phyloP scores from a whole-genome alignment of 2,113 vertebrate species.

The Protomyctophum bolini region DNA sequence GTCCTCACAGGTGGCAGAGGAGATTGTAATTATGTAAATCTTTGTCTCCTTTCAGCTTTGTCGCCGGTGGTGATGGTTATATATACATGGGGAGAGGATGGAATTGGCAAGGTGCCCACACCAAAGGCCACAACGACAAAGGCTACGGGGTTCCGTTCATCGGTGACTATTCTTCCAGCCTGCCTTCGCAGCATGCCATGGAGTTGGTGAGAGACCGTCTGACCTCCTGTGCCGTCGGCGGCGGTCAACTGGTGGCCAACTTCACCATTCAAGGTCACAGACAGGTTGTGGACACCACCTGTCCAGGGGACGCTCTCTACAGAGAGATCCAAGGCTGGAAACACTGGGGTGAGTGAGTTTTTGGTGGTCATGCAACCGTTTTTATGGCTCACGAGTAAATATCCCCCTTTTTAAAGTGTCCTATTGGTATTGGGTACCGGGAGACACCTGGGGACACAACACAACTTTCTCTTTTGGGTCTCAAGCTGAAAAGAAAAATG shows the following conservation, averaged over 20 bases:
- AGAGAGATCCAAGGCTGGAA: constrained; percentile 80
- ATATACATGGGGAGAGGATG: constrained; percentile 90
- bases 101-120: constrained; percentile 87
- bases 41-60: constrained; percentile 76
- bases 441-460: no score
- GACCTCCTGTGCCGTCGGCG: constrained; percentile 73
- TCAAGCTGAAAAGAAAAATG: no score
- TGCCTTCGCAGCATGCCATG: constrained; percentile 72
- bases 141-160: constrained; percentile 87
- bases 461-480: no score
- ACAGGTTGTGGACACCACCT: constrained; percentile 80
- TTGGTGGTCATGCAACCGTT: not conserved
- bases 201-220: constrained; percentile 78
- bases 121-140: constrained; percentile 81
- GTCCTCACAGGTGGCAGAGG: no score
- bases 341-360: constrained; percentile 50
- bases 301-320: constrained; percentile 85
- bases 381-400: not conserved
- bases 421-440: no score
- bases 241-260: constrained; percentile 56
- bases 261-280: constrained; percentile 84
- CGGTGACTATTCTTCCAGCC: constrained; percentile 78
- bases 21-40: no score
- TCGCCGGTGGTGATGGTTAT: constrained; percentile 87
- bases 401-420: no score